Evolutionary conservation across 2,888 invertebrate genomes (phyloP), one percentile per base, ranked within the genome.

Genomic region (Hirudinaria manillensis): DNA sequence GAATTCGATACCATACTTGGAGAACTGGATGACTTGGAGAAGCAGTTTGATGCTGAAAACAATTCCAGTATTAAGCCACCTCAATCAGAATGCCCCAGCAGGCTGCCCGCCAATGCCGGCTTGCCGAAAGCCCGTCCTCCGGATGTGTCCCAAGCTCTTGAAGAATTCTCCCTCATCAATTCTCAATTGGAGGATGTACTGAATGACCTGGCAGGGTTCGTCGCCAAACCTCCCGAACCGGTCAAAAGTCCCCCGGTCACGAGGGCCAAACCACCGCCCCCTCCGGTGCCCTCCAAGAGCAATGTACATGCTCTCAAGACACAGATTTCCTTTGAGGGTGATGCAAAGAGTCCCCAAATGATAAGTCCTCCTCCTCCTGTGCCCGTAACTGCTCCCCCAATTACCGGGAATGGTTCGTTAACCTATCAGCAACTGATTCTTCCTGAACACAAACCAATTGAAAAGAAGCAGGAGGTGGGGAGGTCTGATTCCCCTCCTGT

Each of bases 141-240:
- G 3, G 21, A 68, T 10, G 32, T 68, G 29, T 29, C 53, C 3
- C 29, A 51, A 34, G 73, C 73, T 16, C 32, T 73, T 3, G 32
- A 65, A 27, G 73, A 73, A 29, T 73, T 73, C 24, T 73, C 73
- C 21, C 24, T 73, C 36, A 73, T 73, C 32, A 73, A 73, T 24
- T 73, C 73, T 21, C 73, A 73, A 38, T 38, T 73, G 38, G 65
- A 55, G 36, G 73, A 73, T 56, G 73, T 73, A 34, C 65, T 73
- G 38, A 73, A 73, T n/a, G 73, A 73, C 38, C 61, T 73, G 65
- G 73, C 73, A n/a, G 34, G 32, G 27, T 65, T 73, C 36, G 68
- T 10, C 7, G 21, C 29, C 32, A 29, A 29, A 24, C 61, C 61
- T 10, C 61, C 61, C 13, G 61, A 61, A 19, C 61, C 61, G 3